Base-by-base conservation (phyloP, 2,113 vertebrate species). In the Galeopterus variegatus region DNA sequence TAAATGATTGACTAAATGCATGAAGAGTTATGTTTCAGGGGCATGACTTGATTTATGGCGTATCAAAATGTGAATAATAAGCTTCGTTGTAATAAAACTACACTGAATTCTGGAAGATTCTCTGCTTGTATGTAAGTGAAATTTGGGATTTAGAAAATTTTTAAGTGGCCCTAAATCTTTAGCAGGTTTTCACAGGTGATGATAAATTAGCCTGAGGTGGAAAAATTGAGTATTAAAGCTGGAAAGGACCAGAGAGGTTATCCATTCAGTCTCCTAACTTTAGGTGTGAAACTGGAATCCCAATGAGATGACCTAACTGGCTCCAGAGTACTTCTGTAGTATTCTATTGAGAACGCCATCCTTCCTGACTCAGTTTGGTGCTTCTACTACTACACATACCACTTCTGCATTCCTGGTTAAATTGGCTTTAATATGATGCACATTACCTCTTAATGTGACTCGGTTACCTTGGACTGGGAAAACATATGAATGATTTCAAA, bases 31-130 rank as follows among this genome's bases (percentile, higher is more conserved):
- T 36, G 19, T 88, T 95, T 96, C 23, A 52, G 26, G 13, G 36
- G 10, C 23, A 73, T 87, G 15, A 24, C 26, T 85, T 93, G 33
- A 81, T 77, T 72, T 41, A 60, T 28, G 12, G 12, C 41, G 62
- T 87, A 67, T 90, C 54, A 58, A 94, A 60, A 50, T 92, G 19
- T 90, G 88, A 82, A 85, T 88, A 58, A 83, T 48, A 85, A 87
- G 5, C 24, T 48, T 54, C 2, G 24, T 56, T 83, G 92, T 77
- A 85, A 85, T 56, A 75, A 85, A 92, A 95, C 48, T 33, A 19
- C 28, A 75, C 36, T 45, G 58, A 4, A 48, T 56, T 58, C 62
- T 94, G 15, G 45, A 26, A 93, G 45, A 86, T 31, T 67, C 60
- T 76, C 62, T 92, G 41, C 23, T 84, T 93, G 28, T 19, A 96